Evolutionary conservation across 2,797 vertebrate species (phyloP).

Genomic region (Helarctos malayanus): DNA sequence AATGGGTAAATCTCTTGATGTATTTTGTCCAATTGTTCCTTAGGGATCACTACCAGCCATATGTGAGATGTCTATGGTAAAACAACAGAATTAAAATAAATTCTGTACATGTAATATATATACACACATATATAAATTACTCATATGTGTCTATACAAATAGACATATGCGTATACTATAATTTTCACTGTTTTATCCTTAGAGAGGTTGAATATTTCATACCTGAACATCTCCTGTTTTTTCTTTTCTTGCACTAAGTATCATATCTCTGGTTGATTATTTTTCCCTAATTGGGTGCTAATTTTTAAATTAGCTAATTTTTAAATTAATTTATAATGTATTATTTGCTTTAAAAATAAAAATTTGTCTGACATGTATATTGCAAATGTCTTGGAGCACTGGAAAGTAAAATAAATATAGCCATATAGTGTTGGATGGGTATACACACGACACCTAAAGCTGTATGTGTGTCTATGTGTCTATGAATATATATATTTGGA

Average conservation of each 20-base stretch:
- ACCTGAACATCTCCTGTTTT: not conserved
- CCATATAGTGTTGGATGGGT: too few species aligned
- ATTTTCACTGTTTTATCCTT: not conserved
- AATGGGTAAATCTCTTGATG: not conserved
- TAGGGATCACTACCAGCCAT: too few species aligned
- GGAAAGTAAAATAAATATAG: not conserved
- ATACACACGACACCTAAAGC: not conserved
- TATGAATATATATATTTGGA: not conserved
- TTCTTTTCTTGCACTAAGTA: not conserved
- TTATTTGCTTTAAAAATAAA: not conserved
- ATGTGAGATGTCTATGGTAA: not conserved
- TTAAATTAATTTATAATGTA: not conserved
- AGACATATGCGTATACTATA: too few species aligned
- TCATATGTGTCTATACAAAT: not conserved
- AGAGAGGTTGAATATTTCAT: too few species aligned
- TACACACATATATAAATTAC: not conserved
- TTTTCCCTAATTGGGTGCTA: not conserved
- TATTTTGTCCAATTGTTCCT: not conserved
- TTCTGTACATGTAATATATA: not conserved
- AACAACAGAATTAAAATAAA: not conserved
- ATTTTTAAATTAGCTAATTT: not conserved
- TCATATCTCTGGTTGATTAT: not conserved
- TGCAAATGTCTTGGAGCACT: not conserved
- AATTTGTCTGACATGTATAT: not conserved
- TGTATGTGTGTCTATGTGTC: too few species aligned